Conservation (phyloP, 2,888 invertebrate species). For the Phalera bucephala region DNA sequence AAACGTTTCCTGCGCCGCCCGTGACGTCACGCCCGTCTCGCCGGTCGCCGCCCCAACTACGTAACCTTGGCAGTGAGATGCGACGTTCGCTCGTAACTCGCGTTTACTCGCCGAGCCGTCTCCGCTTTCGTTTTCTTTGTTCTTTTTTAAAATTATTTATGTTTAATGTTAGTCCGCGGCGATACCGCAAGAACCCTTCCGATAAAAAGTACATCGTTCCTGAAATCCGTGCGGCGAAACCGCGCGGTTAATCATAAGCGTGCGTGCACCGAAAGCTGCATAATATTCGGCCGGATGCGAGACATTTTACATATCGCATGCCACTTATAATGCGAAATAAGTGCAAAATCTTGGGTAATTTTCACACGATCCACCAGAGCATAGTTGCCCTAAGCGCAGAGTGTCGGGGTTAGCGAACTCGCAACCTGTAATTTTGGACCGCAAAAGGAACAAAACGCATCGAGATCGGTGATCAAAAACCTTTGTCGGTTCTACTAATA, state of each 20-base stretch:
- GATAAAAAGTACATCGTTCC: constrained; percentile 31
- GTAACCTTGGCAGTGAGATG: constrained; percentile 62
- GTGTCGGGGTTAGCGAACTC: constrained; percentile 78
- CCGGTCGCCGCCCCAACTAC: constrained; percentile 75
- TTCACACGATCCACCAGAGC: constrained; percentile 78
- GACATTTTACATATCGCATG: constrained; percentile 74
- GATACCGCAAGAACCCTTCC: constrained; percentile 17
- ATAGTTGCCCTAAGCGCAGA: constrained; percentile 80
- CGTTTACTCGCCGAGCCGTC: constrained; percentile 20
- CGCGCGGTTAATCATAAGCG: constrained; percentile 14
- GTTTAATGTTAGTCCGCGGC: constrained; percentile 29
- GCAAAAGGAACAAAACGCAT: constrained; percentile 79
- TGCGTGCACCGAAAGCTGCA: constrained; percentile 38
- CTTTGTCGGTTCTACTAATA: constrained; percentile 84
- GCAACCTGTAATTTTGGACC: constrained; percentile 81
- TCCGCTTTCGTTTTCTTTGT: constrained; percentile 69
- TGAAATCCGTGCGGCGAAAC: constrained; percentile 26
- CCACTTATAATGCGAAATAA: constrained; percentile 74
- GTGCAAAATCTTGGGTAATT: constrained; percentile 74
- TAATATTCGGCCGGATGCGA: constrained; percentile 64
- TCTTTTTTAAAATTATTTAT: constrained; percentile 51
- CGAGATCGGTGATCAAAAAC: constrained; percentile 82
- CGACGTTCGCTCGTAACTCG: constrained; percentile 29
- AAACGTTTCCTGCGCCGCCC: constrained; percentile 80
- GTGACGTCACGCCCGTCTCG: constrained; percentile 77